Base-by-base conservation (phyloP, 2,888 invertebrate genomes). In the Scaptomyza tumidula region DNA sequence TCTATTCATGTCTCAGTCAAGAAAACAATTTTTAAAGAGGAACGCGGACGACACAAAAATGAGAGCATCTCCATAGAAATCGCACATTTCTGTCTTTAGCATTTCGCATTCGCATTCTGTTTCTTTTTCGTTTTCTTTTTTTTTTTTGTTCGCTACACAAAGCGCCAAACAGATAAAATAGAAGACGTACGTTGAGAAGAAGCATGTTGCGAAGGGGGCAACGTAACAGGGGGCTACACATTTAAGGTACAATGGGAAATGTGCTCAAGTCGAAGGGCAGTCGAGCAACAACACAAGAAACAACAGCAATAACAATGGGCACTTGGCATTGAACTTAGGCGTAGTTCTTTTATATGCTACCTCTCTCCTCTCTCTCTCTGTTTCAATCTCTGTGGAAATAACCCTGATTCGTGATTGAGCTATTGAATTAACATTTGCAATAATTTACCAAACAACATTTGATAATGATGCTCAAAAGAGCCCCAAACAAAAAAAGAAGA, bases 311-410 rank as follows among this genome's bases (percentile, higher is more conserved):
- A 53, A 58, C 63, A 76, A 76, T 63, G 14, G 60, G 57, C 76
- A 81, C 81, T 83, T 86, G 86, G 83, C 83, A 83, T 83, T 83
- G 83, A 83, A 86, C 83, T 86, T 86, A 74, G 74, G 61, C 76
- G 70, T 67, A 63, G 61, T 67, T 68, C 71, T 78, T 79, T 74
- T 79, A 52, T 63, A 13, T 31, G 27, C 10, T 49, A 11, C 10
- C 31, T 16, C 19, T 1, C 14, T n/a, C 45, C 10, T 19, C n/a
- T 1, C 31, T 7, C 10, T 6, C 29, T 4, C 33, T 29, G 4
- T 7, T 29, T 9, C 7, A 24, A 24, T 24, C 37, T 33, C 52
- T 37, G 39, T 62, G 43, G 71, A 61, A 62, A 53, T 61, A 59
- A 50, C 55, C 61, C 63, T 75, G 73, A 59, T 63, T 57, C 58